Base-by-base conservation (phyloP, 2,888 invertebrate genomes). In the Leucophenga maculata region DNA sequence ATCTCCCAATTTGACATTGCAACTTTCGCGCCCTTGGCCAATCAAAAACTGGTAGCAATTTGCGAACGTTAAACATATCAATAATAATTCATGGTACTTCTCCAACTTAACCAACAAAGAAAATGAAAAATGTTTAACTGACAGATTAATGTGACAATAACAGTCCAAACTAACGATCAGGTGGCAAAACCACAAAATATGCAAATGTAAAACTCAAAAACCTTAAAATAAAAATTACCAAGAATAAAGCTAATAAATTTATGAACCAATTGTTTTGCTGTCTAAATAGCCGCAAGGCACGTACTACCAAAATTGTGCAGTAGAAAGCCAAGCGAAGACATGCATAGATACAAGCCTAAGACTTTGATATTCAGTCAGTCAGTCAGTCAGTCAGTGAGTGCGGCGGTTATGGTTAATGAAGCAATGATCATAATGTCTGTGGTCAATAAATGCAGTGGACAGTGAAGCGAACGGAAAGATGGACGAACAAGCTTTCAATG, bases 371-470 rank as follows among this genome's bases (percentile, higher is more conserved):
- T 55, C 18, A 20, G 22, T 18, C 22, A 22, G 54, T 20, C 22
- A 16, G 54, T 18, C 26, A 6, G 54, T 4, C 6, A 16, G 59
- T 32, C n/a, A 16, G n/a, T 39, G 16, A 46, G 62, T 46, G 11
- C 6, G 16, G 3, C 3, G 50, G 50, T 31, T 64, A n/a, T 48
- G 62, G 46, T 48, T 64, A 64, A 64, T 64, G 62, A 64, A 48
- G 62, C 62, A 64, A 46, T 64, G n/a, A 16, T 4, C 8, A 39
- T 60, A 64, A 64, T 48, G 46, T 44, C 46, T 22, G 14, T 64
- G 62, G 46, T 64, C 48, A 64, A 59, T 14, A 59, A 59, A 59
- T 14, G 59, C 59, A 59, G 16, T 18, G 32, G 32, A 32, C 59
- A 22, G 46, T 46, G 48, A 32, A 22, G 32, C 48, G 13, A 20